phyloP scores from a whole-genome alignment of 2,113 vertebrate species.

The Trichechus manatus region DNA sequence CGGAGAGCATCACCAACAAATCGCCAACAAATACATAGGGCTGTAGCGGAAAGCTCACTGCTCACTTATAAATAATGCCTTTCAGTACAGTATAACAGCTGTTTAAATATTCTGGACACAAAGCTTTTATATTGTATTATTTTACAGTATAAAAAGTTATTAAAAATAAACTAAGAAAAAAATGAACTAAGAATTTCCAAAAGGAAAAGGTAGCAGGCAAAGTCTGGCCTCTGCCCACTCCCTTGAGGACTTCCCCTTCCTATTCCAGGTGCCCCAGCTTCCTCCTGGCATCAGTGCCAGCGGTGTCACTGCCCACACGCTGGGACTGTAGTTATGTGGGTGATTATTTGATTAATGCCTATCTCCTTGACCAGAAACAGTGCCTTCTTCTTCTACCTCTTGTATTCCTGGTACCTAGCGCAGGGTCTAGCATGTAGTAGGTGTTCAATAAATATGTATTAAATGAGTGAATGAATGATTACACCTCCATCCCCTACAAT shows the following conservation, averaged over 20 bases:
- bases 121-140: not conserved
- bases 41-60: not conserved
- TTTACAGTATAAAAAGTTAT: not conserved
- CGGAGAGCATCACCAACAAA: not conserved
- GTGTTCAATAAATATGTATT: not conserved
- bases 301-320: not conserved
- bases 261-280: not conserved
- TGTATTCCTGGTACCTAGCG: not conserved
- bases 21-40: not conserved
- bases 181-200: conserved; percentile 1
- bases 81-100: not conserved
- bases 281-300: not conserved
- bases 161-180: not conserved
- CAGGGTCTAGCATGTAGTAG: not conserved
- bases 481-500: not conserved
- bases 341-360: not conserved
- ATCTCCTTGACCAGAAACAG: not conserved
- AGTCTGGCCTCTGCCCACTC: not conserved
- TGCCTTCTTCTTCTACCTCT: not conserved
- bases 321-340: not conserved
- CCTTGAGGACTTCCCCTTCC: not conserved
- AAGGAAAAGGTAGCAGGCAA: not conserved
- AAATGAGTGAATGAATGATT: not conserved
- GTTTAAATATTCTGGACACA: not conserved
- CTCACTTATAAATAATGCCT: not conserved